These are phyloP conservation scores for Lagothrix lagotricha DNA, from an alignment of 2,797 vertebrate genomes.

Conservation along the genomic window DNA sequence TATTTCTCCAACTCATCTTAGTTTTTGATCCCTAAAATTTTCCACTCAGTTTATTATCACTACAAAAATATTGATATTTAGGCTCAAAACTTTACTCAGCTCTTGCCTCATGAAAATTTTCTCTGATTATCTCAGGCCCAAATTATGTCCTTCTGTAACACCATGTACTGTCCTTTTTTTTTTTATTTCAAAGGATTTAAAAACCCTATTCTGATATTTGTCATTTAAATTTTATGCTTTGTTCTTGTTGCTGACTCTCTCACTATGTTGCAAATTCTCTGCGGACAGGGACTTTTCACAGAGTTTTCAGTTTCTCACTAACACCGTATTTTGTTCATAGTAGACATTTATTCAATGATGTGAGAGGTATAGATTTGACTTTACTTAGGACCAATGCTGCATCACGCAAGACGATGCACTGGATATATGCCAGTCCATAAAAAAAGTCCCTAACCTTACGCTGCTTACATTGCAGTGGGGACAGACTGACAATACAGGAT, in stretches of 20 bases:
- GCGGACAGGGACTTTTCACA: neutral
- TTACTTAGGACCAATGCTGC: neutral
- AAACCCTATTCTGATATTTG: neutral
- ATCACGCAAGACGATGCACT: neutral
- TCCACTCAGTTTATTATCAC: neutral
- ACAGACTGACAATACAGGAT: neutral
- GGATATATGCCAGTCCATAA: too few species aligned
- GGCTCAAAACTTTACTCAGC: neutral
- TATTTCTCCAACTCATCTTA: neutral
- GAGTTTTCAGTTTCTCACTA: neutral
- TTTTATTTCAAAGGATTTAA: neutral
- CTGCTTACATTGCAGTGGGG: neutral
- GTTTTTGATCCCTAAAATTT: neutral
- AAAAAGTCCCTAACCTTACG: neutral
- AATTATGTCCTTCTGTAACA: neutral
- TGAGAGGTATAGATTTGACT: neutral
- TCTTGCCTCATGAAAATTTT: neutral
- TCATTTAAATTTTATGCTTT: neutral
- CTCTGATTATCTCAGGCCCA: neutral
- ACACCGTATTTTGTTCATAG: neutral
- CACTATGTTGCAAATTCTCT: neutral
- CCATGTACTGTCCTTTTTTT: neutral
- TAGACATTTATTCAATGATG: neutral
- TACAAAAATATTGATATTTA: neutral
- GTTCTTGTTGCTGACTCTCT: neutral